A percentile compares a stretch with the other conserved stretches of the same genome.
Evolutionary conservation across 1,140 invertebrate genomes (phyloP).

Genomic region (Trissolcus basalis): DNA sequence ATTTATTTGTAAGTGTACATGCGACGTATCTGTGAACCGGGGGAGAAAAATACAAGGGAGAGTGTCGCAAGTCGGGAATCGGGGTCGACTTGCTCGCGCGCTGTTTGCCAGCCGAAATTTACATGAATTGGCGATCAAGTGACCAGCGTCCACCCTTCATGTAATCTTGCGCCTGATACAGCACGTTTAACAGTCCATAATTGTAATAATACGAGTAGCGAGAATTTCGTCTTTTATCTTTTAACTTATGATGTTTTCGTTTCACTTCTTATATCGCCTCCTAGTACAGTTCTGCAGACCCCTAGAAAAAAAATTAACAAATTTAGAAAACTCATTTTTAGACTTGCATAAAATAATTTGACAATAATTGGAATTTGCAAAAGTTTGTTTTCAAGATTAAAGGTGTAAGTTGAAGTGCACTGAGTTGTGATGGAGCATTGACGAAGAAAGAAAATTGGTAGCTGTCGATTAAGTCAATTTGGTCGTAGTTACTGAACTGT

Average conservation of each 20-base stretch:
- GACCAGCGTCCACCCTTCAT: conserved; percentile 53
- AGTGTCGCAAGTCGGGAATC: conserved; percentile 44
- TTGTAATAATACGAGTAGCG: conserved; percentile 56
- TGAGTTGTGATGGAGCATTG: conserved; percentile 55
- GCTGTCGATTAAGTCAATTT: conserved; percentile 67
- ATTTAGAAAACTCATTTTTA: too few relatives aligned
- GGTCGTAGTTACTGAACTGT: conserved; percentile 74
- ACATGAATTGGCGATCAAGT: conserved; percentile 57
- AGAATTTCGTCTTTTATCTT: conserved; percentile 53
- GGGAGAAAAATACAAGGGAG: conserved; percentile 48
- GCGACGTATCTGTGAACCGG: conserved; percentile 20
- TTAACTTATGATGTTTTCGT: conserved; percentile 25
- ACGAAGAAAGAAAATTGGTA: conserved; percentile 47
- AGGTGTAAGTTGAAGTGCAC: conserved; percentile 13
- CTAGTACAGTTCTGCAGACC: neutral
- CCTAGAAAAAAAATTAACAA: too few relatives aligned
- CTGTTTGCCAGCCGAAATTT: conserved; percentile 54
- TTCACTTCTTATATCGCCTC: neutral
- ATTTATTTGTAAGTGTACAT: conserved; percentile 53
- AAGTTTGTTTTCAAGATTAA: too few relatives aligned
- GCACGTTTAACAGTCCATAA: conserved; percentile 56
- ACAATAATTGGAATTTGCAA: too few relatives aligned
- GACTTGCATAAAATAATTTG: too few relatives aligned
- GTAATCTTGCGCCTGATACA: conserved; percentile 58
- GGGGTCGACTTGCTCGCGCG: conserved; percentile 39